Percentiles rank a stretch among this genome's conserved stretches.
phyloP scores from a whole-genome alignment of 2,113 vertebrate genomes.

The Thermophis baileyi region DNA sequence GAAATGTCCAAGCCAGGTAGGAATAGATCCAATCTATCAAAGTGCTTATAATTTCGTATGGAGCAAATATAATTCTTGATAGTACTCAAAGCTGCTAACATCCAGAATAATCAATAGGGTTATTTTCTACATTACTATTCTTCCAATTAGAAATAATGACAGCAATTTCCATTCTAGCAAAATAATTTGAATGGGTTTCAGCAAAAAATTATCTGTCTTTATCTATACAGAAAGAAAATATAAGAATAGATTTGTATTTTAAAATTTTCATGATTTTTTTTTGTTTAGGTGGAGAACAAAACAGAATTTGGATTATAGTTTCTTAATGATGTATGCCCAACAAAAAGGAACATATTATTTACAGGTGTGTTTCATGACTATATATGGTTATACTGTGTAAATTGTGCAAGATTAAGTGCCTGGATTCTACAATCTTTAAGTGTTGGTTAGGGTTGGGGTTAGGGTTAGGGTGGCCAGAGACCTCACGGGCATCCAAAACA shows the following conservation, averaged over 20 bases:
- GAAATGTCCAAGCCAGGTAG: not conserved
- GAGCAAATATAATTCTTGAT: not conserved
- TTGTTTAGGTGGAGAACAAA: conserved; percentile 83
- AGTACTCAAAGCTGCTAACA: not conserved
- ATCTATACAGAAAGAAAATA: not conserved
- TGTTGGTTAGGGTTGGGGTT: not conserved
- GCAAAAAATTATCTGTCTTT: not conserved
- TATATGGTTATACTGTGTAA: conserved; percentile 14
- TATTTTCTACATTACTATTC: not conserved
- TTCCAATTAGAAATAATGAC: not conserved
- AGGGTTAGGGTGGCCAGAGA: too few relatives aligned
- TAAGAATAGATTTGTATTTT: not conserved
- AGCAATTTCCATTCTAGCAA: not conserved
- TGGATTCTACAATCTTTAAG: conserved; percentile 1
- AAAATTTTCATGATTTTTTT: conserved; percentile 61
- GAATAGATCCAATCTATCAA: not conserved
- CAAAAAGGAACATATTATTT: conserved; percentile 85
- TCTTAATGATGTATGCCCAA: conserved; percentile 90
- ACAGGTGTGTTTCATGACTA: conserved; percentile 75
- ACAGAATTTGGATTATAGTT: conserved; percentile 89
- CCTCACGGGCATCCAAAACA: too few relatives aligned
- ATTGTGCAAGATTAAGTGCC: not conserved
- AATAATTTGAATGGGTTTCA: not conserved
- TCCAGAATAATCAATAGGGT: not conserved
- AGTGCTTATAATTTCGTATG: too few relatives aligned